Conservation (phyloP, 2,113 vertebrate species). For the Bettongia penicillata region DNA sequence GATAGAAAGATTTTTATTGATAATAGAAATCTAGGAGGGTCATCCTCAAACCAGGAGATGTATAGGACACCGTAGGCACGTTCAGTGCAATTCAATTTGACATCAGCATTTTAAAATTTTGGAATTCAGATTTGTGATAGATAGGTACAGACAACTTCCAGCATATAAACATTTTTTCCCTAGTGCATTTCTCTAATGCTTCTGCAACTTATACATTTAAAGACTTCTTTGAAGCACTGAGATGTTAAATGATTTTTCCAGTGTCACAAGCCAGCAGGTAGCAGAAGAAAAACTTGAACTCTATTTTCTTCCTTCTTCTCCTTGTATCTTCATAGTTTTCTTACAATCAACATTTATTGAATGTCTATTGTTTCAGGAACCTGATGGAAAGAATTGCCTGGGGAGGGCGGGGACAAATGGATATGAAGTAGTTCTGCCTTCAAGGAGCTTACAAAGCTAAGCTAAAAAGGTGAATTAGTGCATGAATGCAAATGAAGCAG, state of each 20-base stretch:
- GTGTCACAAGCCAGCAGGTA: neutral
- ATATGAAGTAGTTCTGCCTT: neutral
- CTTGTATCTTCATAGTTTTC: neutral
- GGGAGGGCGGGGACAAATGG: neutral
- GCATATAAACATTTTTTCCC: neutral
- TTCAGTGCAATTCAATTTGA: neutral
- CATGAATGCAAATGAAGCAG: neutral
- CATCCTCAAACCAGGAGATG: neutral
- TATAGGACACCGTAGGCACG: neutral
- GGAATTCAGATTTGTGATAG: neutral
- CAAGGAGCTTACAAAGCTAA: neutral
- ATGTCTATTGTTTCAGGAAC: neutral
- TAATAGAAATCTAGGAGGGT: slow-evolving; percentile 28
- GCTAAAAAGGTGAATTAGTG: neutral
- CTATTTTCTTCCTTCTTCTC: neutral
- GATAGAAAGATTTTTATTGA: neutral
- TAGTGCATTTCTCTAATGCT: neutral
- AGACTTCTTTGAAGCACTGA: neutral
- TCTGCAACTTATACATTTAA: neutral
- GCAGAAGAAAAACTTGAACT: neutral
- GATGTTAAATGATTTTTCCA: neutral
- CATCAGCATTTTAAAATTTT: neutral
- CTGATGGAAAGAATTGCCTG: neutral
- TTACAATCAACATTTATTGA: neutral
- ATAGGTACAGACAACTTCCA: neutral